Percentiles rank a stretch among this genome's conserved stretches.
phyloP scores from a whole-genome alignment of 1,140 invertebrate species.

The Andrena cerasifolii region DNA sequence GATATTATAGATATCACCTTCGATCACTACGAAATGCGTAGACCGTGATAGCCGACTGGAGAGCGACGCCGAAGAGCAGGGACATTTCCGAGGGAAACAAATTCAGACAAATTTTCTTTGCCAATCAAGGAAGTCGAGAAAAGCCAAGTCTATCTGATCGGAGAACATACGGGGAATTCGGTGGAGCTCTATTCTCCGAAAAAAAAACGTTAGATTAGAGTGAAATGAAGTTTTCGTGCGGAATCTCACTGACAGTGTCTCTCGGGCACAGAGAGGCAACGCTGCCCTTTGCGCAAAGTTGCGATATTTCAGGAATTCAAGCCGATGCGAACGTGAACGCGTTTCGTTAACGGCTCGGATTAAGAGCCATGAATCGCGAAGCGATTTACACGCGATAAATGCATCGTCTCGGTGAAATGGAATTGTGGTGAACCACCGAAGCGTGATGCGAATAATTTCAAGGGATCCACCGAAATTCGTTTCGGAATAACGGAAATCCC shows the following conservation, averaged over 20 bases:
- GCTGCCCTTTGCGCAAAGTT: constrained; percentile 22
- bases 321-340: too few relatives aligned
- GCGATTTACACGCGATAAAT: background rate
- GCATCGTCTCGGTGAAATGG: background rate
- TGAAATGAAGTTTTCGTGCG: constrained; percentile 57
- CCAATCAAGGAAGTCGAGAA: background rate
- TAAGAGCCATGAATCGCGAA: background rate
- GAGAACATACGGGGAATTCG: constrained; percentile 35
- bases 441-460: constrained; percentile 1
- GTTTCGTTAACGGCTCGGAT: background rate
- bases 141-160: constrained; percentile 36
- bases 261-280: constrained; percentile 7
- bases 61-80: background rate
- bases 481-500: background rate
- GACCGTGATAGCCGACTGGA: too few relatives aligned
- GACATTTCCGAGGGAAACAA: background rate
- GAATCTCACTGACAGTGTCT: constrained; percentile 24
- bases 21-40: too few relatives aligned
- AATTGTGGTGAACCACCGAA: background rate
- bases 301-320: constrained; percentile 46
- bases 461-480: constrained; percentile 12
- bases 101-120: background rate
- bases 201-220: constrained; percentile 49
- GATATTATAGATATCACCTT: background rate
- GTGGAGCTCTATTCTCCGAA: constrained; percentile 35